A percentile compares a stretch with the other conserved stretches of the same genome.
Conservation (phyloP, 2,888 invertebrate genomes). For the Drosophila buzzatii region DNA sequence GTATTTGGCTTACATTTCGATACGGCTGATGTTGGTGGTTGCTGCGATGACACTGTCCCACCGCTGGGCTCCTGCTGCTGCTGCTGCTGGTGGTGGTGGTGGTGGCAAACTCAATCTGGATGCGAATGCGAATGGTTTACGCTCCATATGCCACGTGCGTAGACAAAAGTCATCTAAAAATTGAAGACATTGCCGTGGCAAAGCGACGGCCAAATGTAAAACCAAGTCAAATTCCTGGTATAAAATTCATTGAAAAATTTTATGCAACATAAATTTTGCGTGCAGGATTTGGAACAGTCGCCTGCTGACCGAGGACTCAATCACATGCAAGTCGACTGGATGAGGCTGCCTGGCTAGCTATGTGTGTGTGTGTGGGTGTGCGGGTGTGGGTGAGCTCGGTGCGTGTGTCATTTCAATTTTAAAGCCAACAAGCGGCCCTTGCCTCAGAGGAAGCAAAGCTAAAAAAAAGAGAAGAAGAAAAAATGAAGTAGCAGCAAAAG, state of each 20-base stretch:
- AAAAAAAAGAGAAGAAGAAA: not conserved
- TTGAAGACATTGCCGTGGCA: conserved; percentile 60
- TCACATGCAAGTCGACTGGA: conserved; percentile 65
- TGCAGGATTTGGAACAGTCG: conserved; percentile 71
- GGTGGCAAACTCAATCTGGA: conserved; percentile 32
- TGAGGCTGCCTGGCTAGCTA: not conserved
- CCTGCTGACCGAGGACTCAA: conserved; percentile 60
- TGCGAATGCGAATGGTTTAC: conserved; percentile 73
- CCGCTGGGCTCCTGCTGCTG: not conserved
- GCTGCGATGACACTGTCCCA: conserved; percentile 14
- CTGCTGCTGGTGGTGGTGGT: conserved; percentile 1
- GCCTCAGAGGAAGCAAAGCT: conserved; percentile 1
- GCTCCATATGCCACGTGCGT: conserved; percentile 84
- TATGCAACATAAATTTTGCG: conserved; percentile 83
- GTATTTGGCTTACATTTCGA: conserved; percentile 59
- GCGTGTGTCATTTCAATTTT: conserved; percentile 79
- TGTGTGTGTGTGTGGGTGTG: not conserved
- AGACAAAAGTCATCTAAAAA: conserved; percentile 72
- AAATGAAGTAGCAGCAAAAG: conserved; percentile 25
- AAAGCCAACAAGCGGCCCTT: conserved; percentile 63
- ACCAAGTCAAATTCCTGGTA: conserved; percentile 78
- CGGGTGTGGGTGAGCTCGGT: conserved; percentile 21
- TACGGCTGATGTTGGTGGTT: conserved; percentile 55
- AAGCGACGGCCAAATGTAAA: conserved; percentile 51
- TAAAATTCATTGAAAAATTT: conserved; percentile 83